These are phyloP conservation scores for Neodiprion virginianus DNA, from an alignment of 1,140 invertebrate species.

Conservation along the genomic window DNA sequence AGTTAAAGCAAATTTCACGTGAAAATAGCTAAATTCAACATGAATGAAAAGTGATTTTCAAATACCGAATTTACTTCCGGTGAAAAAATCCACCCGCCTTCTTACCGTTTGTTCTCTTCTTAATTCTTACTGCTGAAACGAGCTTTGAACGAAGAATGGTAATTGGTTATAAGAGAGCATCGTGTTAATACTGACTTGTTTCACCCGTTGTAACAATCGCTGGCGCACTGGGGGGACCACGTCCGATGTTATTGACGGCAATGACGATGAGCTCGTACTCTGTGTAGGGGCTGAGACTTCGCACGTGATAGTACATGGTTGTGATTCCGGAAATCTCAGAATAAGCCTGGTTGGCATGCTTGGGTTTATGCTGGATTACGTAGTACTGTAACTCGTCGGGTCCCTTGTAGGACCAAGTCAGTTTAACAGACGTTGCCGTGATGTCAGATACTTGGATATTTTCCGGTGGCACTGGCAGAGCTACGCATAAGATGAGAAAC, in stretches of 20 bases:
- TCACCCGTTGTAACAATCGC: constrained; percentile 93
- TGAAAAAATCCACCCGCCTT: no score
- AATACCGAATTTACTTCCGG: no score
- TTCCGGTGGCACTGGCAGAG: constrained; percentile 86
- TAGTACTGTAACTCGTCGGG: constrained; percentile 90
- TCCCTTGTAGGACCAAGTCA: constrained; percentile 89
- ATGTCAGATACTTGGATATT: constrained; percentile 90
- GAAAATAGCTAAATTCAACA: no score
- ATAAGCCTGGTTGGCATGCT: constrained; percentile 79
- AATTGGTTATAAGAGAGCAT: background rate
- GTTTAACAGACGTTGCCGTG: constrained; percentile 87
- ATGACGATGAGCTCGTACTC: constrained; percentile 97
- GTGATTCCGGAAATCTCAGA: constrained; percentile 92
- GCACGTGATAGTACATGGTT: constrained; percentile 90
- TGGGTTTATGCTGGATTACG: constrained; percentile 95
- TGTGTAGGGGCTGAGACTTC: constrained; percentile 89
- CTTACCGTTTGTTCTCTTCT: no score
- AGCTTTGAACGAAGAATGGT: background rate
- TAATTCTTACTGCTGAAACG: no score
- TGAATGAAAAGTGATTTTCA: no score
- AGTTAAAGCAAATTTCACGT: no score
- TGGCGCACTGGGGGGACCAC: constrained; percentile 84
- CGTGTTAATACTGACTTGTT: constrained; percentile 78
- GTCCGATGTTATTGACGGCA: constrained; percentile 92
- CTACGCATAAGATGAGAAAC: constrained; percentile 59